Evolutionary conservation across 2,888 invertebrate genomes (phyloP), one percentile per base, ranked within the genome.

Genomic region (Leucania comma): DNA sequence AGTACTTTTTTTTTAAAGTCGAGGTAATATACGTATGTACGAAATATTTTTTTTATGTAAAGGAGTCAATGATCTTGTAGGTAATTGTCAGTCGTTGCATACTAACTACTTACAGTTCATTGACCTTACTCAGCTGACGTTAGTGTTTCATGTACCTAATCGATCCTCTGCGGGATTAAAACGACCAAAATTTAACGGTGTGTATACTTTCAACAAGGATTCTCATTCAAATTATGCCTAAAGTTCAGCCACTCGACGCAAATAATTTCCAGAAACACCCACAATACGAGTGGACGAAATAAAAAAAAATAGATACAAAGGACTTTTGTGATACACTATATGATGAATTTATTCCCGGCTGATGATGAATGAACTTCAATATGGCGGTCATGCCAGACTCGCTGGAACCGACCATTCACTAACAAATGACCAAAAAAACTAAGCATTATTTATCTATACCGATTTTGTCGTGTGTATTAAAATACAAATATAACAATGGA

Each of bases 401-500:
- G 84, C 86, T 93, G 95, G 95, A 94, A 94, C 93, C 94, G 84
- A 85, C 89, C 90, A 92, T 93, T 92, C 91, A 93, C 62, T 86
- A 89, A 93, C 89, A 92, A 93, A 92, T 88, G 86, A 83, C 83
- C 86, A 89, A 92, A 91, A 93, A 93, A 93, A 87, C 80, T 72
- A 77, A 88, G 86, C 90, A 90, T 94, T 94, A 94, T 95, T 95
- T 94, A 94, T 95, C 93, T 93, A 92, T 90, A 89, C 90, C 89
- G 88, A 92, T 92, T 91, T 89, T 90, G 91, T 92, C 94, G 91
- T 93, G 90, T 93, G 91, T 93, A 94, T 95, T 95, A 95, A 94
- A 95, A 94, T 95, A 95, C 94, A 94, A 94, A 95, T 90, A 90
- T 90, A 90, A 95, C 94, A 95, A 94, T 93, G 91, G 91, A 90